These are phyloP conservation scores for Loripinus fragilis DNA, from an alignment of 2,888 invertebrate species.

Conservation along the genomic window DNA sequence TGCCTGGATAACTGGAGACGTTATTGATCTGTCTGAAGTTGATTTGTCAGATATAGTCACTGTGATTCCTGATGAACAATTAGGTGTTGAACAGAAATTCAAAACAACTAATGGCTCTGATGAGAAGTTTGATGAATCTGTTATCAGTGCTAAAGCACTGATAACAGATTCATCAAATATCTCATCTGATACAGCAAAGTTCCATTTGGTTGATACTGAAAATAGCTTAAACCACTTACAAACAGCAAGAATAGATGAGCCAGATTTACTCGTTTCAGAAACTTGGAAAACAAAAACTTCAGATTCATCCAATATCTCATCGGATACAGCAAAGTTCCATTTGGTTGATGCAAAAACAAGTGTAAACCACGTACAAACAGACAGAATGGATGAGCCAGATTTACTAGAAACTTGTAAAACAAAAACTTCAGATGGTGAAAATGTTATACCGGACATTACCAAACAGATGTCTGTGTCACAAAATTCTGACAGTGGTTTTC, in stretches of 20 bases:
- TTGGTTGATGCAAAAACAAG: no score
- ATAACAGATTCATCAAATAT: not conserved
- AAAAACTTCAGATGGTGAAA: not conserved
- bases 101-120: not conserved
- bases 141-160: no score
- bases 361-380: no score
- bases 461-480: not conserved
- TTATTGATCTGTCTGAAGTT: constrained; percentile 7
- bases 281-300: not conserved
- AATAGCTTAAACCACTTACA: no score
- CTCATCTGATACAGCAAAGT: not conserved
- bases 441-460: not conserved
- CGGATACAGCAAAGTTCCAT: not conserved
- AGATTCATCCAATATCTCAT: not conserved
- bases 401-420: not conserved
- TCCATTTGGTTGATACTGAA: no score
- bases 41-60: not conserved
- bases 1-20: constrained; percentile 6
- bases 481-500: constrained; percentile 46
- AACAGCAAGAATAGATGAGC: no score
- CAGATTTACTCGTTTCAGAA: no score
- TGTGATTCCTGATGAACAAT: not conserved
- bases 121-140: not conserved
- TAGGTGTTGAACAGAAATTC: not conserved
- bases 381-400: no score